Percentiles rank a stretch among this genome's conserved stretches.
phyloP scores from a whole-genome alignment of 2,113 vertebrate species.

The Rousettus leschenaultii region DNA sequence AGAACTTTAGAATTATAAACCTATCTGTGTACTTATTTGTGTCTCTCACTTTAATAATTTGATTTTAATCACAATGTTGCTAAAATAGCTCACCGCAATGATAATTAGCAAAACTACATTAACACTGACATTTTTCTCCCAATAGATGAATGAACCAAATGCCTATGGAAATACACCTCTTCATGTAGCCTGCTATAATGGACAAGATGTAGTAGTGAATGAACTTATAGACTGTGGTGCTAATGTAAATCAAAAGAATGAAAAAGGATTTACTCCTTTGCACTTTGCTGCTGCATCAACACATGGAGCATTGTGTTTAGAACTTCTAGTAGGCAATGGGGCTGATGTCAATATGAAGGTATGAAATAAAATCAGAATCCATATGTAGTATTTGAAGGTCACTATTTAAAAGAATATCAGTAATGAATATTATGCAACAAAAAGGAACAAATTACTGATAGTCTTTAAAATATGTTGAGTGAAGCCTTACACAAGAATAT shows the following conservation, averaged over 20 bases:
- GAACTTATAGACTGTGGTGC: slow-evolving; percentile 97
- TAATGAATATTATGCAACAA: not conserved
- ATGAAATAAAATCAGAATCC: slow-evolving; percentile 54
- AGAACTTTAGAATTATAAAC: not conserved
- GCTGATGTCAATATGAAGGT: slow-evolving; percentile 98
- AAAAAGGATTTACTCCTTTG: slow-evolving; percentile 95
- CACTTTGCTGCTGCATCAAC: slow-evolving; percentile 98
- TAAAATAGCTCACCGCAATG: not conserved
- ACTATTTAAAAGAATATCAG: not conserved
- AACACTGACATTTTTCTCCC: not conserved
- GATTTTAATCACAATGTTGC: not conserved
- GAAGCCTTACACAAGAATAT: not conserved
- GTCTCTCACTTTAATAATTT: slow-evolving; percentile 26
- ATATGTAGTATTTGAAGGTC: not conserved
- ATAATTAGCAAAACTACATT: not conserved
- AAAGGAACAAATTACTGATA: not conserved
- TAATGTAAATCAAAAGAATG: slow-evolving; percentile 97
- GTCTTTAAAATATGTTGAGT: slow-evolving; percentile 11
- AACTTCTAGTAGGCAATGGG: slow-evolving; percentile 95
- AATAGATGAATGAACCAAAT: slow-evolving; percentile 96
- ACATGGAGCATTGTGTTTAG: slow-evolving; percentile 95
- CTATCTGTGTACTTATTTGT: not conserved
- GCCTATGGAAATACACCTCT: slow-evolving; percentile 97
- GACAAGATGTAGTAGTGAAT: slow-evolving; percentile 98
- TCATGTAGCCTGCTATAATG: slow-evolving; percentile 98